Conservation (phyloP, 2,113 vertebrate species). For the Pholis gunnellus region DNA sequence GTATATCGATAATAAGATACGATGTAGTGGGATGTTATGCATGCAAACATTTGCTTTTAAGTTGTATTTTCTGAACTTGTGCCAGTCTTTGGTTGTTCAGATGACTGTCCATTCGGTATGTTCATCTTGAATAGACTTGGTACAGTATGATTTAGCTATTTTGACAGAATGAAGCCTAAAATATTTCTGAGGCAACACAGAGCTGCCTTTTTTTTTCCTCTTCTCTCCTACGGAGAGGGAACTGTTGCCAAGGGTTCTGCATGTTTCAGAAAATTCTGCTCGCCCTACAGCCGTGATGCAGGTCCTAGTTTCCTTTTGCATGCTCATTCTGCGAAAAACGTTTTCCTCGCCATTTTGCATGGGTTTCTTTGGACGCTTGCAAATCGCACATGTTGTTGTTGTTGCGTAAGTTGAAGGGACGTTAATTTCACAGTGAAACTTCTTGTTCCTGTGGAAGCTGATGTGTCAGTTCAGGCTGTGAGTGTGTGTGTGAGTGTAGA, state of each 20-base stretch:
- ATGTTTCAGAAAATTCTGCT: slow-evolving; percentile 51
- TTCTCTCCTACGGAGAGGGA: slow-evolving; percentile 29
- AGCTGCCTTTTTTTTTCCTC: slow-evolving; percentile 42
- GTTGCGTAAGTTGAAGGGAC: slow-evolving; percentile 27
- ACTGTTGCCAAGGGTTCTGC: slow-evolving; percentile 51
- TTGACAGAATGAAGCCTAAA: slow-evolving; percentile 59
- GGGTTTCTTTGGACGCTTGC: slow-evolving; percentile 5
- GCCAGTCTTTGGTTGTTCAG: slow-evolving; percentile 19
- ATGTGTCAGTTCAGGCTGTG: slow-evolving; percentile 48
- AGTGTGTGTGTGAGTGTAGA: slow-evolving; percentile 65
- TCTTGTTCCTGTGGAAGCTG: slow-evolving; percentile 60
- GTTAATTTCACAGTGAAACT: slow-evolving; percentile 57
- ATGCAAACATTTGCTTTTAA: neutral
- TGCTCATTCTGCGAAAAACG: slow-evolving; percentile 31
- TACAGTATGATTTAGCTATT: slow-evolving; percentile 39
- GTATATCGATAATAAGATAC: neutral
- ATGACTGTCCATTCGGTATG: slow-evolving; percentile 36
- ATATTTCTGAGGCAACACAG: slow-evolving; percentile 41
- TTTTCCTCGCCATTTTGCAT: slow-evolving; percentile 29
- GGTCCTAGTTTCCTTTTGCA: slow-evolving; percentile 40
- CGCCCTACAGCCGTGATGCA: slow-evolving; percentile 23
- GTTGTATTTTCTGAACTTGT: slow-evolving; percentile 14
- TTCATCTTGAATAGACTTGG: slow-evolving; percentile 25
- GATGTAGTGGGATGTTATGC: neutral
- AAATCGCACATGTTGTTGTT: slow-evolving; percentile 2